Conservation (phyloP, 2,113 vertebrate species). For the Hystrix brachyura region DNA sequence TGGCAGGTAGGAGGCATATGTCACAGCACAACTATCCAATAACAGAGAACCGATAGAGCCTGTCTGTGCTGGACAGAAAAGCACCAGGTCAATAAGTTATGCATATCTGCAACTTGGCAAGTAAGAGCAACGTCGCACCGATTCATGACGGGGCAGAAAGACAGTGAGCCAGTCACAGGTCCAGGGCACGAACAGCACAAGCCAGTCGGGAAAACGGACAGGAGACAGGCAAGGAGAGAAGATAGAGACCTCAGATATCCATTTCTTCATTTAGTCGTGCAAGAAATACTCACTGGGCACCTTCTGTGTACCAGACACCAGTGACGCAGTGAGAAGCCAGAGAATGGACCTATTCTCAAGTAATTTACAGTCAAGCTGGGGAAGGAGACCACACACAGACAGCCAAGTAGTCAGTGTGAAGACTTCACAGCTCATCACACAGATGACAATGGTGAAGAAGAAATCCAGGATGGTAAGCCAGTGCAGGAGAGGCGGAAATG, state of each 20-base stretch:
- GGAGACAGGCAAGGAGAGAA: not conserved
- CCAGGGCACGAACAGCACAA: not conserved
- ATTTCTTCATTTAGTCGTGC: not conserved
- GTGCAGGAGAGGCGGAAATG: accelerated
- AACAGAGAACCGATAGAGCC: constrained; percentile 78
- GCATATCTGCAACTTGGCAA: not conserved
- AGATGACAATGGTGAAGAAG: not conserved
- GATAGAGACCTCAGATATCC: not conserved
- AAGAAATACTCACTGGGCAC: not conserved
- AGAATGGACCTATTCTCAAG: not conserved
- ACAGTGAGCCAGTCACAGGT: not conserved
- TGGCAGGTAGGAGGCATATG: not conserved
- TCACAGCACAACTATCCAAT: not conserved
- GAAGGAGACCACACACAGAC: not conserved
- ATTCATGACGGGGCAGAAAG: not conserved
- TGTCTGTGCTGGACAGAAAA: not conserved
- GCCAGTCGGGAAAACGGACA: not conserved
- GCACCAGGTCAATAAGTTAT: not conserved
- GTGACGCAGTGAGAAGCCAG: not conserved
- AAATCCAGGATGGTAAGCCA: not conserved
- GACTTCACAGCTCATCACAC: not conserved
- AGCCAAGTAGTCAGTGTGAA: not conserved
- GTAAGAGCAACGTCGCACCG: not conserved
- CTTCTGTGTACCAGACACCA: not conserved
- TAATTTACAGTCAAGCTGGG: not conserved